Evolutionary conservation across 1,140 invertebrate genomes (phyloP), one percentile per base, ranked within the genome.

Genomic region (Glossosoma conforme): DNA sequence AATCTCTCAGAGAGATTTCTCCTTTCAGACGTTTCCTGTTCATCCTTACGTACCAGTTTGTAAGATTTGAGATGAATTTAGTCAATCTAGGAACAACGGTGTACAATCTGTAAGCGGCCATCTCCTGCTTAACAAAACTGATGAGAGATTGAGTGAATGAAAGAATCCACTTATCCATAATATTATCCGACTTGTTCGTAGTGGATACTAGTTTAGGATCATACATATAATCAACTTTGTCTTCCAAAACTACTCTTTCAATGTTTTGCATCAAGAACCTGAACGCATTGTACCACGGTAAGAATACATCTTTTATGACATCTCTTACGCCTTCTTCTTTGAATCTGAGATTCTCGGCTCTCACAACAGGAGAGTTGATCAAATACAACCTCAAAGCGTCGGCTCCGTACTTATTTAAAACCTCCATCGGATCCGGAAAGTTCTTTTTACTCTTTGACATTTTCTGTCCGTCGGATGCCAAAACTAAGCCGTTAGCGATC

Each of bases 371-470:
- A 10, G 96, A 99, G 75, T 98, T 98, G 52, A 99, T 94, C 20
- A 99, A 77, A 69, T 99, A 99, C 2, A 99, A 73, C 54, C 95
- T 80, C 3, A 99, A 70, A 17, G 97, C 93, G 78, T 99, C 97
- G 1, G 96, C 96, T 11, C 97, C 97, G 75, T 93, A 98, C 67
- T 97, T 94, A 41, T 85, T 69, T 1, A 98, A 85, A 35, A 99
- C 76, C 59, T 91, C 84, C 70, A 94, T 78, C 1, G 97, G 96
- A 76, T 99, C 93, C 0, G 97, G 96, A 74, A 97, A 99, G 69
- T 99, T 99, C 68, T 98, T 97, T 73, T 98, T 98, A 11, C 96
- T 81, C 67, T 99, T 99, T 0, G 94, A 98, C 97, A 99, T 99
- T 70, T 99, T 99, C 66, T 97, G 92, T 2, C 97, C 96, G 78